phyloP scores from a whole-genome alignment of 92 coral and sea anemone genomes.

The Epizoanthus ramosus region DNA sequence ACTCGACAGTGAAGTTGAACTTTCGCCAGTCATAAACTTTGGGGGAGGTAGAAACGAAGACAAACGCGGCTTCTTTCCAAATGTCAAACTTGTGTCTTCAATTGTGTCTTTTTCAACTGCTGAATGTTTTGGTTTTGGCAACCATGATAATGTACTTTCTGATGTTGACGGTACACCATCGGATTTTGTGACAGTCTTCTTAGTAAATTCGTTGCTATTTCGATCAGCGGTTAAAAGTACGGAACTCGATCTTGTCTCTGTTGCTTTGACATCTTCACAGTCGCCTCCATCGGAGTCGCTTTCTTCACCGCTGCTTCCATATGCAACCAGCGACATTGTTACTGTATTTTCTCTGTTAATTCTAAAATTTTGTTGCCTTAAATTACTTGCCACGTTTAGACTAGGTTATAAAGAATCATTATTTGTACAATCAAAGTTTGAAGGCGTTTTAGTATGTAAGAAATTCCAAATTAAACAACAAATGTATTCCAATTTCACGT shows the following conservation, averaged over 20 bases:
- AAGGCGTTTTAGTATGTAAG: too few species aligned
- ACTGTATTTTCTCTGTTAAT: slow-evolving; percentile 25
- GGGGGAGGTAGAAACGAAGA: slow-evolving; percentile 32
- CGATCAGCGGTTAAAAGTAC: too few species aligned
- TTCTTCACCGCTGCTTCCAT: slow-evolving; percentile 90
- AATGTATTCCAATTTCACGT: too few species aligned
- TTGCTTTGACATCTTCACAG: not conserved
- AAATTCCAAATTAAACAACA: too few species aligned
- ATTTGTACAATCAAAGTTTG: too few species aligned
- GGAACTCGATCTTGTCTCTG: too few species aligned
- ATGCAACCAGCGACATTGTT: slow-evolving; percentile 92
- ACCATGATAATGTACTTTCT: slow-evolving; percentile 48
- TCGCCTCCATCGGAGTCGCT: slow-evolving; percentile 51
- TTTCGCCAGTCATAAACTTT: not conserved
- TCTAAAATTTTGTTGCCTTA: too few species aligned
- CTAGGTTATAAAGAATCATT: not conserved
- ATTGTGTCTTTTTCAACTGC: not conserved
- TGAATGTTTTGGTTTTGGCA: slow-evolving; percentile 56
- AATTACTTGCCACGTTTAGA: not conserved
- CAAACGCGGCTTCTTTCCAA: not conserved
- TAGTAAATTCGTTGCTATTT: not conserved
- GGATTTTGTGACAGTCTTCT: not conserved
- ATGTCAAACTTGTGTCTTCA: not conserved
- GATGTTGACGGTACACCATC: not conserved
- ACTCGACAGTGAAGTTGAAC: not conserved